phyloP scores from a whole-genome alignment of 2,113 vertebrate species.

The Oreochromis tanganicae region DNA sequence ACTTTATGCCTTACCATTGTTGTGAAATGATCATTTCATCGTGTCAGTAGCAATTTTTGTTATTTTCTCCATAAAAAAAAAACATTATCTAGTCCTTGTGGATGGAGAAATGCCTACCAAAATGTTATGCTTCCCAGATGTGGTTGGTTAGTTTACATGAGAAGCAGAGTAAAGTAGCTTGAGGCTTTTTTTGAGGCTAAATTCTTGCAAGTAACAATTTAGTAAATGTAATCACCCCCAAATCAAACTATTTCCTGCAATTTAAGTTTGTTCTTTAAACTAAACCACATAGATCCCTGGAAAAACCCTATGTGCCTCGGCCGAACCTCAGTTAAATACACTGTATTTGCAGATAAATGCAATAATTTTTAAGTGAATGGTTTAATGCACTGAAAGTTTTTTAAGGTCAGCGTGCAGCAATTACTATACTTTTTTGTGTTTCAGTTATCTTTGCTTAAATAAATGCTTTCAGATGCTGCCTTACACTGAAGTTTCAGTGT shows the following conservation, averaged over 20 bases:
- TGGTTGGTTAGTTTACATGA: neutral
- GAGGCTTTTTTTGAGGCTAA: neutral
- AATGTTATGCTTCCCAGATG: neutral
- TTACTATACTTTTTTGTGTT: slow-evolving; percentile 20
- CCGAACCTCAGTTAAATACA: neutral
- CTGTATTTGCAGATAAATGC: neutral
- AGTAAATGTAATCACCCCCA: neutral
- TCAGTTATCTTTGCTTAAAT: slow-evolving; percentile 32
- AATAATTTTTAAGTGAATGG: neutral
- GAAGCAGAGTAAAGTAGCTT: neutral
- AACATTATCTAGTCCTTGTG: neutral
- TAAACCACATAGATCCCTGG: neutral
- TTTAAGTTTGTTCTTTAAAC: neutral
- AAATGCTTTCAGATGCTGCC: slow-evolving; percentile 62
- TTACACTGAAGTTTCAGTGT: slow-evolving; percentile 29
- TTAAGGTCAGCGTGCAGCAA: slow-evolving; percentile 19
- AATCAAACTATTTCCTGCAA: neutral
- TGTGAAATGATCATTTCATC: neutral
- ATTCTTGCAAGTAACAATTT: neutral
- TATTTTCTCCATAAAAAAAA: neutral
- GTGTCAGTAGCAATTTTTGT: neutral
- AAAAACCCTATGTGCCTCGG: neutral
- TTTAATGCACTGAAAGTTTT: slow-evolving; percentile 29
- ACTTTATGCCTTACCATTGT: neutral
- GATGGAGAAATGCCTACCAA: neutral